Evolutionary conservation across 2,888 invertebrate species (phyloP).

Genomic region (Campopleginae sp.): DNA sequence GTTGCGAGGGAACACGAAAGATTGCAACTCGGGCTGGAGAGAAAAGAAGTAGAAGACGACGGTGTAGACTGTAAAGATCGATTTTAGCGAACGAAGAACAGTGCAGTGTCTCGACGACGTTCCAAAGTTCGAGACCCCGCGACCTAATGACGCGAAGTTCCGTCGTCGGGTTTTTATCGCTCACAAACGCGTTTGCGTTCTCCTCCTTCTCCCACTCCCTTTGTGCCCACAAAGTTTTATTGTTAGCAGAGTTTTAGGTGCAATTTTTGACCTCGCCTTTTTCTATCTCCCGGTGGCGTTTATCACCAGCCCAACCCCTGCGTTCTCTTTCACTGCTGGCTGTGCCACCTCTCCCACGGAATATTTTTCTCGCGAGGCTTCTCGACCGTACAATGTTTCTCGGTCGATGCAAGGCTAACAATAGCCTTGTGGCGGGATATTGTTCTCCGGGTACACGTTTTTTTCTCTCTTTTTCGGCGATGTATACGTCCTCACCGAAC

Average conservation of each 20-base stretch:
- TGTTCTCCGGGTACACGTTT: slow-evolving; percentile 30
- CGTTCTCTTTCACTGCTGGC: slow-evolving; percentile 25
- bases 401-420: slow-evolving; percentile 59
- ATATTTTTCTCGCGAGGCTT: slow-evolving; percentile 59
- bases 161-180: slow-evolving; percentile 69
- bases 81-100: slow-evolving; percentile 38
- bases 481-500: slow-evolving; percentile 26
- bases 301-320: slow-evolving; percentile 61
- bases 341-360: neutral
- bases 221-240: slow-evolving; percentile 75
- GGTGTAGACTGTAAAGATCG: slow-evolving; percentile 31
- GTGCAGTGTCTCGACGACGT: slow-evolving; percentile 53
- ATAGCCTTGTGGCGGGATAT: slow-evolving; percentile 51
- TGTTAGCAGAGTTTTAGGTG: slow-evolving; percentile 72
- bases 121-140: slow-evolving; percentile 72
- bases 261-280: slow-evolving; percentile 75
- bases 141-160: slow-evolving; percentile 80
- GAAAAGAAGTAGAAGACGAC: slow-evolving; percentile 5
- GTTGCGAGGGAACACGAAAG: slow-evolving; percentile 19
- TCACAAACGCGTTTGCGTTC: slow-evolving; percentile 57
- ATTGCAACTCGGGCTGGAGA: slow-evolving; percentile 14
- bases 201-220: slow-evolving; percentile 18
- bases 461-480: neutral
- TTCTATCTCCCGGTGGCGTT: slow-evolving; percentile 60
- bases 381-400: slow-evolving; percentile 55